Base-by-base conservation (phyloP, 1,140 invertebrate genomes). In the Linepithema humile region DNA sequence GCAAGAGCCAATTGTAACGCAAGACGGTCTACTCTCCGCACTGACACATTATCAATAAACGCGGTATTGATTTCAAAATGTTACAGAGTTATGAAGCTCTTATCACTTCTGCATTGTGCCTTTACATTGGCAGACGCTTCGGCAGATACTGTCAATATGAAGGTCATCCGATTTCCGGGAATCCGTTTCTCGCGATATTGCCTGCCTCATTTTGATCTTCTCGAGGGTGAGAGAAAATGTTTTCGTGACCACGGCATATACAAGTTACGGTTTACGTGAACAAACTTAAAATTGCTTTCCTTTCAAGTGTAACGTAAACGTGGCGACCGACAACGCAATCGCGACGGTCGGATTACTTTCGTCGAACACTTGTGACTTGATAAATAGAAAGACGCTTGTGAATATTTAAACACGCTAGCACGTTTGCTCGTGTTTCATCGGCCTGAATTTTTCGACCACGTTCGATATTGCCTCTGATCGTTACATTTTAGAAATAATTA, bases 1-100 rank as follows among this genome's bases (percentile, higher is more conserved):
- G 53, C 62, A 55, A 62, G 72, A 84, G 75, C 20, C 72, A 88
- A 87, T 87, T 87, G 85, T 77, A 70, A 83, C 62, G 67, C 69
- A 53, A 38, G 62, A 57, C 48, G 26, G 80, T 73, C 35, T 35
- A 38, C 32, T 75, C 70, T 86, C 74, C 64, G 65, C 75, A 84
- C 75, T 87, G 86, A 84, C 85, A 84, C 73, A 84, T 88, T 74
- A 72, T 72, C 85, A 74, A 87, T 77, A 87, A 75, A 87, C 55
- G 45, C n/a, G 40, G 65, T 88, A 88, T 88, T 64, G 87, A 88
- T 85, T 88, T 85, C 70, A 82, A 83, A 85, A 74, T 83, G 85
- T 70, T 85, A 67, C 43, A 0, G 55, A 78, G 67, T 78, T 57
- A 80, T 57, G 73, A 59, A 40, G 82, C 70, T 72, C 80, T 87